Evolutionary conservation across 2,797 vertebrate genomes (phyloP), one percentile per base, ranked within the genome.

Genomic region (Hephaestus fuliginosus): DNA sequence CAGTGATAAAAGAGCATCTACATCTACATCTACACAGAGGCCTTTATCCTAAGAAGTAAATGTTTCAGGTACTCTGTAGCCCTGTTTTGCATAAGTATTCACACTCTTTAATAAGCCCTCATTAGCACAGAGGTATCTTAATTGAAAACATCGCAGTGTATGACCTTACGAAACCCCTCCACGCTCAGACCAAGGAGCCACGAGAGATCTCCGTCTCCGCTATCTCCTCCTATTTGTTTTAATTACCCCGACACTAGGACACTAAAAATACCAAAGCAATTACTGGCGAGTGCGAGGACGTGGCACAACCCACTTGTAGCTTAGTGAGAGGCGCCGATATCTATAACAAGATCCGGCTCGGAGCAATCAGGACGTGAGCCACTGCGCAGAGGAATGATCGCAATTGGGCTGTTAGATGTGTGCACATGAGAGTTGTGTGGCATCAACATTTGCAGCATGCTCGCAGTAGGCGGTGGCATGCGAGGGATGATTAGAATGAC

Each of bases 181-280:
- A 22, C 86, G 28, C 80, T 78, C 84, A 76, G 56, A 83, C 83
- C 87, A 64, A 70, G 84, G 70, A 89, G 86, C 87, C 84, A 71
- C 71, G 28, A 48, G 88, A 93, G 90, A 91, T 81, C 85, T 70
- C 70, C 28, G 70, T 81, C 84, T 84, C 66, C 75, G 33, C 82
- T 78, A 90, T 91, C 89, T 77, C 76, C 76, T 83, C 25, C 80
- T 81, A 85, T 92, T 93, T 93, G 88, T 94, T 95, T 94, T 94
- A 95, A 95, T 95, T 92, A 93, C 90, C 88, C 86, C 61, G 39
- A 88, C 87, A 78, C 82, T 73, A 71, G 61, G 75, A 85, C 80
- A 92, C 91, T 93, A 91, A 92, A 92, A 93, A 92, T 93, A 92
- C 90, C 91, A 84, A 89, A 84, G 91, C 88, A 95, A 93, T 94